phyloP scores from a whole-genome alignment of 2,888 invertebrate species.

The Calameuta pallipes region DNA sequence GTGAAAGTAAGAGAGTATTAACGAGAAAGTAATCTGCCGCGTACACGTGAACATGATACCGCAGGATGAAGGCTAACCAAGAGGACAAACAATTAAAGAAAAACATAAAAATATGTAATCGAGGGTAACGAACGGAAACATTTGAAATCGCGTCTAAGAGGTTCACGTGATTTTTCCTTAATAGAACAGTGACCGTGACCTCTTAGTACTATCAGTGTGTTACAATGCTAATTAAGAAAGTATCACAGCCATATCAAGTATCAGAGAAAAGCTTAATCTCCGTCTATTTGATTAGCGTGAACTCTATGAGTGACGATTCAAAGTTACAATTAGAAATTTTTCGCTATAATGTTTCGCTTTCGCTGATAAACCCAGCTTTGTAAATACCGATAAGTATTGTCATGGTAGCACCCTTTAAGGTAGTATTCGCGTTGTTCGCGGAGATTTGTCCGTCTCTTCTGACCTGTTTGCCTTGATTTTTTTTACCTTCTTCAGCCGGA shows the following conservation, averaged over 20 bases:
- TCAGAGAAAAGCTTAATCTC: slow-evolving; percentile 12
- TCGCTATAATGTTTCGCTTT: slow-evolving; percentile 10
- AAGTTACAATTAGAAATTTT: too few species aligned
- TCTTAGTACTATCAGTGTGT: background rate
- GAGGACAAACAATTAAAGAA: too few species aligned
- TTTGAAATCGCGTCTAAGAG: too few species aligned
- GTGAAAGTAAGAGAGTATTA: background rate
- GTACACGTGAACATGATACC: too few species aligned
- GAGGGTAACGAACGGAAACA: too few species aligned
- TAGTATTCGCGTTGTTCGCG: too few species aligned
- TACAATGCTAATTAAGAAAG: slow-evolving; percentile 35
- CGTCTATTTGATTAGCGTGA: slow-evolving; percentile 26
- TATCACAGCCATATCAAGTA: slow-evolving; percentile 45
- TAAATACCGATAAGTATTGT: slow-evolving; percentile 40
- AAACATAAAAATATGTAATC: too few species aligned
- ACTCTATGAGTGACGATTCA: slow-evolving; percentile 22
- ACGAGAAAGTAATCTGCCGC: too few species aligned
- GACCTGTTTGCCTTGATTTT: slow-evolving; percentile 9
- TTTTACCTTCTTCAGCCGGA: slow-evolving; percentile 3
- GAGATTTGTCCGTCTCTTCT: too few species aligned
- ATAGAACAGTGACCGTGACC: background rate
- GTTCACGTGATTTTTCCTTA: too few species aligned
- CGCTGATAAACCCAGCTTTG: slow-evolving; percentile 39
- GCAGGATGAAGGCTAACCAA: too few species aligned
- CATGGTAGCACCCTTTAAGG: slow-evolving; percentile 1